These are phyloP conservation scores for Rallus limicola DNA, from an alignment of 2,113 vertebrate genomes.

Conservation along the genomic window DNA sequence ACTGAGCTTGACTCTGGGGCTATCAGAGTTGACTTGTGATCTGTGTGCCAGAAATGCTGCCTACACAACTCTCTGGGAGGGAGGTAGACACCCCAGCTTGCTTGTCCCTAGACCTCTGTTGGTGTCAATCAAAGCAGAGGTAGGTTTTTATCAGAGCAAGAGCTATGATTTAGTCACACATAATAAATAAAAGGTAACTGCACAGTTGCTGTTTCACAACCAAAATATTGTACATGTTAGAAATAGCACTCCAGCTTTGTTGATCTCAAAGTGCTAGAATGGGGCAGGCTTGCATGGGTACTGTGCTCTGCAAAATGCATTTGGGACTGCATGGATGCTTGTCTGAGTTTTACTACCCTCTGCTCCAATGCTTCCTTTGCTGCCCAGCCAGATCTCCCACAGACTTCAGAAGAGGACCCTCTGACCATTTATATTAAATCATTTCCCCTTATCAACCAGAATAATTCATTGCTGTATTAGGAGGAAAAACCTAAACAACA, in stretches of 20 bases:
- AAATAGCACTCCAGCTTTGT: background rate
- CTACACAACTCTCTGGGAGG: background rate
- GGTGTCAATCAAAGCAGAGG: background rate
- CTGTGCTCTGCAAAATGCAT: background rate
- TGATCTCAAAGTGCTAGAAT: background rate
- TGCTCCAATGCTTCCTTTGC: background rate
- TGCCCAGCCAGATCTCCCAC: background rate
- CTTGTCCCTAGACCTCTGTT: background rate
- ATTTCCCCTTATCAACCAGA: constrained; percentile 28
- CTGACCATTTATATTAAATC: constrained; percentile 30
- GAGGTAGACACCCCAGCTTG: background rate
- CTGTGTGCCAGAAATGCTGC: background rate
- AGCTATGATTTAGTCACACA: background rate
- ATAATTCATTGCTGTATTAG: constrained; percentile 42
- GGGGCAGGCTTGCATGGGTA: background rate
- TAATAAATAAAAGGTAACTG: background rate
- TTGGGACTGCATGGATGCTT: background rate
- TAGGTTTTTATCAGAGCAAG: background rate
- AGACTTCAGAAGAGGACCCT: constrained; percentile 5
- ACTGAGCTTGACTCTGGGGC: rapidly evolving
- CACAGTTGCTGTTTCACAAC: background rate
- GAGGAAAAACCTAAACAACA: constrained; percentile 36
- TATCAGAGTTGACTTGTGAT: background rate
- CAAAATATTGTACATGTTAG: background rate
- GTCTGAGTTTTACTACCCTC: background rate